Evolutionary conservation across 2,888 invertebrate genomes (phyloP), one percentile per base, ranked within the genome.

Genomic region (Blastobasis adustella): DNA sequence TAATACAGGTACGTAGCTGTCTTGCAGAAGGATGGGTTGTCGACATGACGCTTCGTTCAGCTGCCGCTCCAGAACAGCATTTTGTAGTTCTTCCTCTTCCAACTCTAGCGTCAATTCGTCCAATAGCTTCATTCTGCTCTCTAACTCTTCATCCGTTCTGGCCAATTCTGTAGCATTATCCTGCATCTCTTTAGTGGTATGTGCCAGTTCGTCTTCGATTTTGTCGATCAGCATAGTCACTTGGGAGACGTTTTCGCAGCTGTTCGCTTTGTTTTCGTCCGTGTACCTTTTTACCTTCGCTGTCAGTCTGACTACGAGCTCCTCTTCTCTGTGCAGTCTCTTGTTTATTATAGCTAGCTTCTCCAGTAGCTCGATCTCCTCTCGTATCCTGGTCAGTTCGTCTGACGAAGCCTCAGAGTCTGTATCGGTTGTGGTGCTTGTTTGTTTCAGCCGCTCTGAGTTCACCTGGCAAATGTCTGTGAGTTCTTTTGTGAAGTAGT

Each of bases 291-390:
- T 90, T 5, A 92, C 89, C 75, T 92, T 92, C 4, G 91, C 90
- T 40, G 92, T 90, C 43, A 95, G 71, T 60, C 93, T 87, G 4
- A 93, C 91, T 4, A 95, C 86, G 52, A 91, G 79, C 70, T 94
- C 94, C 69, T 95, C 94, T 71, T 95, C 94, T 53, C 92, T 89
- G 53, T 94, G 91, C 53, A 95, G 79, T 65, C 92, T 90, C 69
- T 94, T 93, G 73, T 95, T 95, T 37, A 95, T 83, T 50, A 92
- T 91, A 37, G 93, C 90, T 48, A 95, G 90, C 74, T 92, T 93
- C 66, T 95, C 95, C 64, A 94, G 82, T 59, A 94, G 85, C 63
- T 93, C 92, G n/a, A 93, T 89, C 79, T 93, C 92, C 69, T 91
- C 91, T 59, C 91, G 84, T 65, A 91, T 86, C 67, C 90, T 90